Conservation (phyloP, 2,113 vertebrate genomes). For the Plecturocebus donacophilus region DNA sequence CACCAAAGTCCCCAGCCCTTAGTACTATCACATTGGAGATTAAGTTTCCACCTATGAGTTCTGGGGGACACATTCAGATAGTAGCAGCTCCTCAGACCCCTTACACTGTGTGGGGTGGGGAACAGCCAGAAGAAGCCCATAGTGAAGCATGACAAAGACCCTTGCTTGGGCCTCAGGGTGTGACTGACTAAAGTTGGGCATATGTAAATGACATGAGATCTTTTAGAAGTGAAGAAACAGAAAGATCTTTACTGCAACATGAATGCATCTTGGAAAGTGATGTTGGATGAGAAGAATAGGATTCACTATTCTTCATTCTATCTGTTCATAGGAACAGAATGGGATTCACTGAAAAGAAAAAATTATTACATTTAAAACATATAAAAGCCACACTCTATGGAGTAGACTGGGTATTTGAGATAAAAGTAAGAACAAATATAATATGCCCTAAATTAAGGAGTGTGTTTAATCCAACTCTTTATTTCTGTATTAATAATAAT, state of each 20-base stretch:
- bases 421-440: not conserved
- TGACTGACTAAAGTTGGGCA: not conserved
- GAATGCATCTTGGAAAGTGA: not conserved
- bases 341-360: not conserved
- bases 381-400: not conserved
- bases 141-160: not conserved
- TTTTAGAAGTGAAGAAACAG: not conserved
- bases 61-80: not conserved
- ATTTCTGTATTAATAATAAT: not conserved
- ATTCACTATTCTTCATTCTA: too few relatives aligned
- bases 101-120: not conserved
- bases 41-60: not conserved
- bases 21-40: not conserved
- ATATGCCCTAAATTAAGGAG: not conserved
- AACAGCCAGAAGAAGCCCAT: not conserved
- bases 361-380: not conserved
- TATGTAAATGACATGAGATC: not conserved
- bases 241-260: too few relatives aligned
- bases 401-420: not conserved
- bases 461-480: not conserved
- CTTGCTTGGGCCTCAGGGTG: not conserved
- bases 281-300: not conserved
- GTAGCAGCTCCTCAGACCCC: not conserved
- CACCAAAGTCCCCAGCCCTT: not conserved
- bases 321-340: not conserved